A percentile compares a stretch with the other conserved stretches of the same genome.
Conservation (phyloP, 1,140 invertebrate genomes). For the Listronotus oregonensis region DNA sequence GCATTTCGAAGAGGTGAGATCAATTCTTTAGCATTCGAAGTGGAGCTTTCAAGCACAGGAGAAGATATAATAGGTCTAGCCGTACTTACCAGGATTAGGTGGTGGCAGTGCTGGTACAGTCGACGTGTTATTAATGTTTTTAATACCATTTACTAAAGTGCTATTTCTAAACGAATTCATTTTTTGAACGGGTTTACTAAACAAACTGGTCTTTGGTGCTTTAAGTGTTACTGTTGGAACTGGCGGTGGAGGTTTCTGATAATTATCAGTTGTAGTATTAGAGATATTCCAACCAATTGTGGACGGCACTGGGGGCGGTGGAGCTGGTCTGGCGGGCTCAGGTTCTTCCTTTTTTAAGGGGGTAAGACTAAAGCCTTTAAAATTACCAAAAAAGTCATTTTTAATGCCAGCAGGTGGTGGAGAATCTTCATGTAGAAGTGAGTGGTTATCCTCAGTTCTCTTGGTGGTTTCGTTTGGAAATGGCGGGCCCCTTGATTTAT, state of each 20-base stretch:
- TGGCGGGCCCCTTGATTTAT: conserved; percentile 60
- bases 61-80: conserved; percentile 77
- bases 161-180: conserved; percentile 45
- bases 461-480: conserved; percentile 61
- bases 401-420: conserved; percentile 52
- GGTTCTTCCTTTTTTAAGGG: conserved; percentile 65
- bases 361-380: conserved; percentile 80
- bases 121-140: conserved; percentile 57
- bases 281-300: conserved; percentile 10
- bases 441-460: conserved; percentile 61
- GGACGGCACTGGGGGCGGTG: conserved; percentile 54
- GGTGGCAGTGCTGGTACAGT: conserved; percentile 65
- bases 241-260: conserved; percentile 43
- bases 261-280: conserved; percentile 30
- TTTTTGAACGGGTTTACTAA: conserved; percentile 44
- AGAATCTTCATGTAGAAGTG: conserved; percentile 53
- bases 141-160: conserved; percentile 46
- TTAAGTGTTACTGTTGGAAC: conserved; percentile 57
- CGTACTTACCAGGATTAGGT: conserved; percentile 60
- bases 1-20: conserved; percentile 61
- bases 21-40: conserved; percentile 74
- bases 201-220: conserved; percentile 49
- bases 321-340: conserved; percentile 57
- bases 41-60: conserved; percentile 78
- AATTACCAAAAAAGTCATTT: conserved; percentile 77